Evolutionary conservation across 1,140 invertebrate species (phyloP).

Genomic region (Calephelis nemesis): DNA sequence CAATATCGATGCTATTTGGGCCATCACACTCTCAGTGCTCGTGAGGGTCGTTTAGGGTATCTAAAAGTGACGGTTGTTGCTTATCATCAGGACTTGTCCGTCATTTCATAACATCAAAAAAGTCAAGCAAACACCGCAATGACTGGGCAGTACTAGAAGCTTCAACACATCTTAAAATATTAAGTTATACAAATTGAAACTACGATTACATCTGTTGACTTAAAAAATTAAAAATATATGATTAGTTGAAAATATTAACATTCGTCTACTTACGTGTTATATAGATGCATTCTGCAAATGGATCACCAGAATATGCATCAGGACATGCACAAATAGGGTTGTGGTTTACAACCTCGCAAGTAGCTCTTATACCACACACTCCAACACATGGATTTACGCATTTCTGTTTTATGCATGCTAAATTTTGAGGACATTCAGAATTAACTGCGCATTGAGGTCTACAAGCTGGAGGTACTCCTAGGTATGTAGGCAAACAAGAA

Average conservation of each 20-base stretch:
- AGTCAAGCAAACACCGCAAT: too few species aligned
- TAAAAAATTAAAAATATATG: too few species aligned
- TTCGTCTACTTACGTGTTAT: conserved; percentile 51
- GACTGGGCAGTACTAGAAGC: too few species aligned
- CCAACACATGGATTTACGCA: conserved; percentile 90
- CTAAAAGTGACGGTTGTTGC: too few species aligned
- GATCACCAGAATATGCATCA: conserved; percentile 78
- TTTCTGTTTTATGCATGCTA: conserved; percentile 88
- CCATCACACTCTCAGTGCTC: too few species aligned
- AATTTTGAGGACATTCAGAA: conserved; percentile 86
- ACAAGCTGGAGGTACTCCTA: conserved; percentile 89
- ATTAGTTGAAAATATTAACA: neutral
- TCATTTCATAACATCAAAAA: too few species aligned
- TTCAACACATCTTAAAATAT: too few species aligned
- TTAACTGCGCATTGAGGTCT: conserved; percentile 88
- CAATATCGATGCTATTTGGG: too few species aligned
- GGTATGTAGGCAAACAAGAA: conserved; percentile 86
- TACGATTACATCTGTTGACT: too few species aligned
- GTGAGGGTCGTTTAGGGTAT: too few species aligned
- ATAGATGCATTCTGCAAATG: conserved; percentile 80
- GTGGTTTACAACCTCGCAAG: conserved; percentile 89
- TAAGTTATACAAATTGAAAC: too few species aligned
- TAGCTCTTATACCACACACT: conserved; percentile 86
- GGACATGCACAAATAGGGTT: conserved; percentile 83
- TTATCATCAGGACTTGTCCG: too few species aligned